A percentile compares a stretch with the other conserved stretches of the same genome.
These are phyloP conservation scores for Cercopithecus hamlyni DNA, from an alignment of 2,797 vertebrate genomes.

Conservation along the genomic window DNA sequence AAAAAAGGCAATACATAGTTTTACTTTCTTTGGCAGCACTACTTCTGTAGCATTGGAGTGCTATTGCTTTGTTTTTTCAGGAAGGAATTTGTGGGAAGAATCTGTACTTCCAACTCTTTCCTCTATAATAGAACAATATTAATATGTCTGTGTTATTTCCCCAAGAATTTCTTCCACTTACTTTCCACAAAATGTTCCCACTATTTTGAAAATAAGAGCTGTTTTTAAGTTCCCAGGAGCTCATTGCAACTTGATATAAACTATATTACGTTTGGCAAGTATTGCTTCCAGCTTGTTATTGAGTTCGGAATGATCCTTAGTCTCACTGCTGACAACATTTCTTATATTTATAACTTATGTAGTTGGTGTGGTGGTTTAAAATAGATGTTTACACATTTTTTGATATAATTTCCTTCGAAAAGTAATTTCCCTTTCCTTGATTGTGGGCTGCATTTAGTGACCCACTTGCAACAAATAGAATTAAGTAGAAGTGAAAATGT, in stretches of 20 bases:
- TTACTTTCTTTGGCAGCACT: background rate
- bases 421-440: background rate
- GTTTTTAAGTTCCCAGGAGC: background rate
- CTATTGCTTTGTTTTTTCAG: background rate
- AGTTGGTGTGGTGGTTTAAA: background rate
- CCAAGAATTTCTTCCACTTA: background rate
- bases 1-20: background rate
- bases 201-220: background rate
- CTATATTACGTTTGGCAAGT: background rate
- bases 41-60: background rate
- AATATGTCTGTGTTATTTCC: background rate
- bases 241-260: background rate
- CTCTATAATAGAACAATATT: background rate
- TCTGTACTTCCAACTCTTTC: background rate
- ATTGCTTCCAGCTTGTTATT: background rate
- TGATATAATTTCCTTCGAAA: background rate
- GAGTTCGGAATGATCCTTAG: background rate
- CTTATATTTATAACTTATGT: background rate
- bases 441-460: background rate
- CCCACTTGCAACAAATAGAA: background rate
- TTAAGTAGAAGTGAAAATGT: background rate
- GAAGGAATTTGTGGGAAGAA: background rate
- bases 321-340: background rate
- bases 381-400: background rate
- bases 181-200: background rate